A percentile compares a stretch with the other conserved stretches of the same genome.
These are phyloP conservation scores for Chromobotia macracanthus DNA, from an alignment of 2,797 vertebrate species.

Conservation along the genomic window DNA sequence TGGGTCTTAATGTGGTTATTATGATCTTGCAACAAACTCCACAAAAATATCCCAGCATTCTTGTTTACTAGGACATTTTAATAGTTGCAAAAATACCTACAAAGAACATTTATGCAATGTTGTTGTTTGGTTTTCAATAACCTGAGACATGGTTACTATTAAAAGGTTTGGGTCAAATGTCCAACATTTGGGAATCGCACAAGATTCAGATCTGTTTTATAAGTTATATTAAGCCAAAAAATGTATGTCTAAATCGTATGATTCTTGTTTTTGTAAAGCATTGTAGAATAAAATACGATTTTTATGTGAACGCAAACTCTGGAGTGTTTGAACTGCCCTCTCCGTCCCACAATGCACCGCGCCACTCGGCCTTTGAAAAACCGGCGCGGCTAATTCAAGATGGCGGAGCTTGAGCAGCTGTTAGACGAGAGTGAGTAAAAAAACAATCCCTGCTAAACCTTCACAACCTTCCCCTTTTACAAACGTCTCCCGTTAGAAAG, in stretches of 20 bases:
- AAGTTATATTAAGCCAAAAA: too few relatives aligned
- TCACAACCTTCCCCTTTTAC: background rate
- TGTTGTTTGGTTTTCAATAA: too few relatives aligned
- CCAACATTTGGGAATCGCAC: too few relatives aligned
- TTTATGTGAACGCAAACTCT: conserved; percentile 32
- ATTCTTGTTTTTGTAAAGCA: background rate
- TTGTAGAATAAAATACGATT: background rate
- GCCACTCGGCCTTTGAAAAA: conserved; percentile 97
- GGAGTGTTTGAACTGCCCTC: conserved; percentile 79
- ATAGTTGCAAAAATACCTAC: too few relatives aligned
- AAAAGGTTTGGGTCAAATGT: too few relatives aligned
- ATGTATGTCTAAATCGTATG: background rate
- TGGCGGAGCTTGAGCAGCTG: conserved; percentile 98
- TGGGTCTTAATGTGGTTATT: too few relatives aligned
- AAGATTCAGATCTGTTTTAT: too few relatives aligned
- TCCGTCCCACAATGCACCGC: conserved; percentile 89
- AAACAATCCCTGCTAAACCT: conserved; percentile 39
- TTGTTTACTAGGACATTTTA: too few relatives aligned
- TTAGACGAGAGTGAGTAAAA: conserved; percentile 97
- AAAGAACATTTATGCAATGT: too few relatives aligned
- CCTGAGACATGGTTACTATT: too few relatives aligned
- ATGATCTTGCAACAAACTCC: too few relatives aligned
- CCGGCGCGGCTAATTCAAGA: conserved; percentile 99
- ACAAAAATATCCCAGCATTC: too few relatives aligned
- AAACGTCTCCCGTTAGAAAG: conserved; percentile 3